A percentile compares a stretch with the other conserved stretches of the same genome.
phyloP scores from a whole-genome alignment of 1,140 invertebrate species.

The Drosophila parvula region DNA sequence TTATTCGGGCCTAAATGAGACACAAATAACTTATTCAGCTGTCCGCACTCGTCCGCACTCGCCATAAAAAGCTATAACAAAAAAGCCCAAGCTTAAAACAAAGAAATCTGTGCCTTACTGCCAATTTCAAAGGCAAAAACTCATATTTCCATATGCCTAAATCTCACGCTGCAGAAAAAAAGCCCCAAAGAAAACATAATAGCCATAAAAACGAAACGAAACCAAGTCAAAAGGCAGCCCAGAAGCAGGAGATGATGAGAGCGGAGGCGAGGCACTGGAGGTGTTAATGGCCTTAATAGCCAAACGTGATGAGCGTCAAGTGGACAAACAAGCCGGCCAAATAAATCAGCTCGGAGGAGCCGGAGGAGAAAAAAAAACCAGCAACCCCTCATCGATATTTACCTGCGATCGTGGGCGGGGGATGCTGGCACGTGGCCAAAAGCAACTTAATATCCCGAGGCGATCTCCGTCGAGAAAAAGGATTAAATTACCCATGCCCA shows the following conservation, averaged over 20 bases:
- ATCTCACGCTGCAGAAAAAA: conserved; percentile 11
- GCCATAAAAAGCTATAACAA: neutral
- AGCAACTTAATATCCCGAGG: conserved; percentile 66
- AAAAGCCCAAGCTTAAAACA: neutral
- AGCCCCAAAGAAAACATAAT: conserved; percentile 15
- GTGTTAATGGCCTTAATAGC: conserved; percentile 75
- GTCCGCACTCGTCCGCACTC: neutral
- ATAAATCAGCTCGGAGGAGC: conserved; percentile 35
- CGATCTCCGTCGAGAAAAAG: conserved; percentile 54
- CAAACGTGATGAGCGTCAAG: conserved; percentile 61
- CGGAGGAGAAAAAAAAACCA: conserved; percentile 37
- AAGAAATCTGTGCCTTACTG: neutral
- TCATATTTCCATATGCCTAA: conserved; percentile 32
- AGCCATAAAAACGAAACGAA: conserved; percentile 53
- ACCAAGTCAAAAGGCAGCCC: conserved; percentile 36
- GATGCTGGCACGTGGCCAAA: conserved; percentile 60
- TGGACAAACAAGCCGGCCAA: conserved; percentile 57
- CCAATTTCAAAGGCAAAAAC: conserved; percentile 23
- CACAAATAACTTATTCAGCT: conserved; percentile 3
- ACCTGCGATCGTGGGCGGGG: conserved; percentile 38
- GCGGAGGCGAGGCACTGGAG: conserved; percentile 38
- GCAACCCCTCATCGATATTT: conserved; percentile 44
- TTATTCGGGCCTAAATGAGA: neutral
- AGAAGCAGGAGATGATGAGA: neutral
- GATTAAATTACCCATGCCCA: conserved; percentile 69